A percentile compares a stretch with the other conserved stretches of the same genome.
These are phyloP conservation scores for Pogonognathellus flavescens DNA, from an alignment of 1,140 invertebrate species.

Conservation along the genomic window DNA sequence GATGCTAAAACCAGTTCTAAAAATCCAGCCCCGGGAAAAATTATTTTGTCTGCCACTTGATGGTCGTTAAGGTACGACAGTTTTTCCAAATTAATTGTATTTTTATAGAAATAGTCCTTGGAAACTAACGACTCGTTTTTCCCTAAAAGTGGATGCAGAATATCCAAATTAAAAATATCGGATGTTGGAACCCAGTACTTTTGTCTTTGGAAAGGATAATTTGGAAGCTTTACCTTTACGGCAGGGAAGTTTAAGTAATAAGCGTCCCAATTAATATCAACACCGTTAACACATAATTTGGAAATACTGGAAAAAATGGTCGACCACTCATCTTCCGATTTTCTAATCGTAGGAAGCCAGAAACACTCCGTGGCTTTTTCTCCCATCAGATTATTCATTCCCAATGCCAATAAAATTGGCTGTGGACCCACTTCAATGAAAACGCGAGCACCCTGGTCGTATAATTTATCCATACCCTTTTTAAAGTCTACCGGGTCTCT, in stretches of 20 bases:
- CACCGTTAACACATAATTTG: neutral
- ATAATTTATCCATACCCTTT: too few relatives aligned
- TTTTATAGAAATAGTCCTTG: neutral
- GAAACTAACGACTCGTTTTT: neutral
- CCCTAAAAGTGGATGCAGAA: neutral
- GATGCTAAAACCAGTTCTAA: neutral
- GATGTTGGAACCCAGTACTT: neutral
- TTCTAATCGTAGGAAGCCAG: neutral
- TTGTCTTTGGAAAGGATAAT: neutral
- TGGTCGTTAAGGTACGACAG: neutral
- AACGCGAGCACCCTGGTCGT: neutral
- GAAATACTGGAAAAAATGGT: neutral
- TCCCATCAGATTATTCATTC: neutral
- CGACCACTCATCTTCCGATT: neutral
- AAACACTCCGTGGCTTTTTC: neutral
- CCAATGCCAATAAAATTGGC: neutral
- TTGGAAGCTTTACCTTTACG: neutral
- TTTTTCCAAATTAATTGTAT: neutral
- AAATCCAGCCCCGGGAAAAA: neutral
- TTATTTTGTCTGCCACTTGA: neutral
- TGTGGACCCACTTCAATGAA: constrained; percentile 3
- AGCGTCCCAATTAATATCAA: neutral
- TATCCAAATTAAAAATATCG: neutral
- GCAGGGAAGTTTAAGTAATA: neutral
- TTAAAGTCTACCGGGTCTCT: too few relatives aligned